Evolutionary conservation across 2,797 vertebrate genomes (phyloP).

Genomic region (Prionace glauca): DNA sequence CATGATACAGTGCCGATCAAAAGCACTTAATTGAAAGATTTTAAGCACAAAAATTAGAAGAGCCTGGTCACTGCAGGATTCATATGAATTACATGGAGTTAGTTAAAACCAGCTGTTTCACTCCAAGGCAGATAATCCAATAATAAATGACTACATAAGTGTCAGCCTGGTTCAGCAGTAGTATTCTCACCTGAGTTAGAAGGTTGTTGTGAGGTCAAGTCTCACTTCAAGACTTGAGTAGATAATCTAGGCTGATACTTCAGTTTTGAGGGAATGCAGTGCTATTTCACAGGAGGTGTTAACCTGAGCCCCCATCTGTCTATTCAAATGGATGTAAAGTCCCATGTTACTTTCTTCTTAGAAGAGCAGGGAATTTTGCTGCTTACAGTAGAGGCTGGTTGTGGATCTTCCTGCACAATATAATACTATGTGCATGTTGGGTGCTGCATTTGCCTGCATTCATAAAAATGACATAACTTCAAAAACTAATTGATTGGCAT

Average conservation of each 20-base stretch:
- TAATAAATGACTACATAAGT: constrained; percentile 14
- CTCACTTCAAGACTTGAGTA: not conserved
- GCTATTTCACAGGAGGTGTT: not conserved
- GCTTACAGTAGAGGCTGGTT: not conserved
- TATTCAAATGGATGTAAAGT: not conserved
- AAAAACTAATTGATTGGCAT: not conserved
- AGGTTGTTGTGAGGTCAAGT: not conserved
- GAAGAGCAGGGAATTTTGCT: not conserved
- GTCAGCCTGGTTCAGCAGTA: not conserved
- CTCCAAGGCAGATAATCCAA: constrained; percentile 15
- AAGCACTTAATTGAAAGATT: constrained; percentile 17
- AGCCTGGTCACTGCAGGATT: constrained; percentile 18
- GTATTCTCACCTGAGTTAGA: not conserved
- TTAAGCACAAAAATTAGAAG: constrained; percentile 14
- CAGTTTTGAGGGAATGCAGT: not conserved
- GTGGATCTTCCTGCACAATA: not conserved
- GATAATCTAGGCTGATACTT: not conserved
- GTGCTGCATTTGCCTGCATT: not conserved
- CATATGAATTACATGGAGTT: constrained; percentile 21
- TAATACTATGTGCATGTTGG: no score
- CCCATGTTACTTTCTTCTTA: not conserved
- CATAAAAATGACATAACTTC: not conserved
- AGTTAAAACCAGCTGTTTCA: constrained; percentile 33
- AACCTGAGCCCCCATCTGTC: not conserved
- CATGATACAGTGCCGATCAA: constrained; percentile 20